Base-by-base conservation (phyloP, 2,113 vertebrate species). In the Burhinus oedicnemus region DNA sequence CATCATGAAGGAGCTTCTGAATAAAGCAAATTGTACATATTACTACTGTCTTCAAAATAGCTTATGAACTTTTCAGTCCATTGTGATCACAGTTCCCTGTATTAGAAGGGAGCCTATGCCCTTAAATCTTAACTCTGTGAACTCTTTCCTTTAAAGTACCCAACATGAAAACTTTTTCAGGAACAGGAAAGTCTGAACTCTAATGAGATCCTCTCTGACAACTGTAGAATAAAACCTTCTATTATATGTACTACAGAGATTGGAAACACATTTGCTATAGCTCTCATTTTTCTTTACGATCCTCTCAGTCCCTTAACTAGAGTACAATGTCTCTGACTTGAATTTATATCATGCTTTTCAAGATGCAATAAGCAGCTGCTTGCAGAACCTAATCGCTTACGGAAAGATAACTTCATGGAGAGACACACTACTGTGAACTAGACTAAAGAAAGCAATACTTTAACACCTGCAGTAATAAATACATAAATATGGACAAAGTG, bases 161-260 rank as follows among this genome's bases (percentile, higher is more conserved):
- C 94, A 70, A 96, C 92, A 78, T 83, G 90, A 96, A 92, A 97
- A 97, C 96, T 95, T 97, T 96, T 95, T 86, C 85, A 95, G 97
- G 92, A 94, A 96, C 64, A 90, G 93, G 79, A 90, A 97, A 92
- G 88, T 89, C 82, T 92, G 90, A 90, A 95, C 95, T 95, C 86
- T 97, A 96, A 96, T 97, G 93, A 97, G 96, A 95, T 96, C 92
- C 75, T 94, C 93, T 96, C 97, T 93, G 94, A 92, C 97, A 97
- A 94, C 6, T 89, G 88, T 36, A 94, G 94, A 97, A 96, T 94
- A 96, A 95, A 97, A 81, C 83, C 93, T 83, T 93, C 90, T 95
- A 92, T 97, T 96, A 75, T 94, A 94, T 66, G 69, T 88, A 93
- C 96, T 93, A 94, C 58, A 93, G 97, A 96, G 95, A 96, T 25